phyloP scores from a whole-genome alignment of 2,113 vertebrate genomes.

The Notothenia rossii region DNA sequence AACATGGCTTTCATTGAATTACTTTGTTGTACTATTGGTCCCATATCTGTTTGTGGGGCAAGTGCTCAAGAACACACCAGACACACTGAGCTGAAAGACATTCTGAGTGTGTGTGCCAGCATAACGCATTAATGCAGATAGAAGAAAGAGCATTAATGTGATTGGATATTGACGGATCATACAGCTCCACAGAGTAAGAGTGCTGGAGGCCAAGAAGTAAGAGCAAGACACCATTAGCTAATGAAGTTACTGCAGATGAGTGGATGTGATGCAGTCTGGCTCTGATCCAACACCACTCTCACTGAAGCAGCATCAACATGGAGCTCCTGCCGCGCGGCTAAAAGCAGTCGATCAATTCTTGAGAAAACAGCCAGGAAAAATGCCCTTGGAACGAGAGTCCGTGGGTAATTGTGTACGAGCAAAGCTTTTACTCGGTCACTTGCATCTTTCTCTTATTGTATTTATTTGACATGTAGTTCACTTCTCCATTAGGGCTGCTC shows the following conservation, averaged over 20 bases:
- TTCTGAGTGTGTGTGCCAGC: no score
- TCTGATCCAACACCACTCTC: no score
- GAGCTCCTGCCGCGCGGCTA: not conserved
- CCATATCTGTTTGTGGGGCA: no score
- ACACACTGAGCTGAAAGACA: no score
- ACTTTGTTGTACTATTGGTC: no score
- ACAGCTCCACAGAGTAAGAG: conserved; percentile 14
- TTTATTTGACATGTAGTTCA: no score
- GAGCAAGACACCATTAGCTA: conserved; percentile 75
- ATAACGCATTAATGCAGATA: not conserved
- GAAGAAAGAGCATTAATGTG: conserved; percentile 8
- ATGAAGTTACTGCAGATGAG: conserved; percentile 80
- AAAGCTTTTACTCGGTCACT: no score
- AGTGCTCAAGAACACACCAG: no score
- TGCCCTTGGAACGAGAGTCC: not conserved
- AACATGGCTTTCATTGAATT: no score
- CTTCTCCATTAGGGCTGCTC: no score
- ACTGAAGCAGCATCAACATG: no score
- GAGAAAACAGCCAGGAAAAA: not conserved
- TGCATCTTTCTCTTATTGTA: no score
- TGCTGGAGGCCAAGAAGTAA: conserved; percentile 29
- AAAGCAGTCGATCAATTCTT: conserved; percentile 20
- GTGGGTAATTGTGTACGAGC: not conserved
- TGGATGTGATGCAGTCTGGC: conserved; percentile 47
- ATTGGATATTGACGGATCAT: conserved; percentile 23